Evolutionary conservation across 2,888 invertebrate genomes (phyloP), one percentile per base, ranked within the genome.

Genomic region (Protophormia terraenovae): DNA sequence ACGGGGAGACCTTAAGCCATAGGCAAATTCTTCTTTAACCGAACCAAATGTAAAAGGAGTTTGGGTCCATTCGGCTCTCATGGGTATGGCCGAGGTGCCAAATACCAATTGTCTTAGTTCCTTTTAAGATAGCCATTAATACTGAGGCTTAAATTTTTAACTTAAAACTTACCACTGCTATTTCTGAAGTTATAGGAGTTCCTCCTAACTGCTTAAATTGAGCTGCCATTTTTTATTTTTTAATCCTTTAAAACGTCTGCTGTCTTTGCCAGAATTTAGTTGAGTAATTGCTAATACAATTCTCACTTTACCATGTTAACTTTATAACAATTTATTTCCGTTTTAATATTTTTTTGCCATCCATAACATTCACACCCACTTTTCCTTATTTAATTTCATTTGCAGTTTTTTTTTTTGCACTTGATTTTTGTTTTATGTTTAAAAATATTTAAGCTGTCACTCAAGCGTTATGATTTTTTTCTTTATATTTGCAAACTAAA

Each of bases 11-110:
- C 94, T 93, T 16, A 96, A 91, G 0, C 96, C 96, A 88, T 95
- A 96, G 0, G 94, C 88, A 60, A 90, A 85, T 14, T 92, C 92
- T 81, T 92, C 91, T 79, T 90, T 91, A 0, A 95, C 93, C 0
- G 95, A 93, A 45, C 95, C 93, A 91, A 95, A 94, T 19, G 94
- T 92, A n/a, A 96, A 93, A 0, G 95, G 94, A 0, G 96, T 95
- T 62, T 95, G 93, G 22, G 95, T 93, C 96, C 96, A 96, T 91
- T 96, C 96, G 0, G 95, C 94, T 16, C 95, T 93, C n/a, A 96
- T 95, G 2, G 96, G 95, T 80, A 95, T 95, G 0, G 95, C 94
- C 0, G 95, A 94, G 0, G 95, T 94, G 2, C 95, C 96, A 89
- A 96, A 96, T 6, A 95, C 94, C 41, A 95, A 91, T 64, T 94